Conservation (phyloP, 2,113 vertebrate genomes). For the Oreochromis spilurus region DNA sequence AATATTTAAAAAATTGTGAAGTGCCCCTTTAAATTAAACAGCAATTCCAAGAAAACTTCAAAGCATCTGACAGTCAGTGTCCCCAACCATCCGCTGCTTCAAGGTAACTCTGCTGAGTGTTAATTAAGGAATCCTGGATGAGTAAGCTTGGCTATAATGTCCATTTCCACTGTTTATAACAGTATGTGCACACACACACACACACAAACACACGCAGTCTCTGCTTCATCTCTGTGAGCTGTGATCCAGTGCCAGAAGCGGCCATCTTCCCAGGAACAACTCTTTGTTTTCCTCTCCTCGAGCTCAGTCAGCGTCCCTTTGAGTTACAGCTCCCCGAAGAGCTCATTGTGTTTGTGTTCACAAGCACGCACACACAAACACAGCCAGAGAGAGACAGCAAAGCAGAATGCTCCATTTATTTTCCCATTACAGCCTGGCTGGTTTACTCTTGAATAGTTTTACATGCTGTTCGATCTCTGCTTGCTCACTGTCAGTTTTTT, state of each 20-base stretch:
- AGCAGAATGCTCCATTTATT: slow-evolving; percentile 66
- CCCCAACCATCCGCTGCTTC: neutral
- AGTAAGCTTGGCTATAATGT: neutral
- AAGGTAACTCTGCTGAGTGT: neutral
- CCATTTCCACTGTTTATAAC: neutral
- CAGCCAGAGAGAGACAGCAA: slow-evolving; percentile 6
- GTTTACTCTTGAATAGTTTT: slow-evolving; percentile 47
- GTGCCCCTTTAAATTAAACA: neutral
- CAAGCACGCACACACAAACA: neutral
- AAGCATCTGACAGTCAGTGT: neutral
- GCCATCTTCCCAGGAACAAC: slow-evolving; percentile 58
- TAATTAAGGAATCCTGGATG: neutral
- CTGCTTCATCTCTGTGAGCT: slow-evolving; percentile 2
- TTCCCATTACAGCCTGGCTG: slow-evolving; percentile 53
- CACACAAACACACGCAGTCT: neutral
- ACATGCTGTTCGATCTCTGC: slow-evolving; percentile 45
- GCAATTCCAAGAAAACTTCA: neutral
- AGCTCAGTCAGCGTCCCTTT: slow-evolving; percentile 53
- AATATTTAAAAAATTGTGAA: neutral
- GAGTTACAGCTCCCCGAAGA: slow-evolving; percentile 56
- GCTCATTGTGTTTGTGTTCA: slow-evolving; percentile 21
- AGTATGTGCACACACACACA: neutral
- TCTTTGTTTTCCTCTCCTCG: slow-evolving; percentile 44
- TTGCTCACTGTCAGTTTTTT: slow-evolving; percentile 4
- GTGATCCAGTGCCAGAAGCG: slow-evolving; percentile 40